Percentiles rank a stretch among this genome's conserved stretches.
phyloP scores from a whole-genome alignment of 2,113 vertebrate genomes.

The Ptilonorhynchus violaceus region DNA sequence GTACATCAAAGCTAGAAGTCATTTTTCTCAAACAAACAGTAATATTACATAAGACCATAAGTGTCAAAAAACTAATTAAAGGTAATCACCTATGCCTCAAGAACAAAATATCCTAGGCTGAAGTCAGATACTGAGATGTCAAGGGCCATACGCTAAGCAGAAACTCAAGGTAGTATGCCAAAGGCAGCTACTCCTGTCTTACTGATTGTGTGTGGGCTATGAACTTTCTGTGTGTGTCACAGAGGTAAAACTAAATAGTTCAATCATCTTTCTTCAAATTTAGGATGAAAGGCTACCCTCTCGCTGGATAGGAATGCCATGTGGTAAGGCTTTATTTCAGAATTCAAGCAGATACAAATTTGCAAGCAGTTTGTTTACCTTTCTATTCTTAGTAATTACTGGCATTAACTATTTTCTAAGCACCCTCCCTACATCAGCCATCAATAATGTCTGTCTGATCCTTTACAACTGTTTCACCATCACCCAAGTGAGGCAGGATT shows the following conservation, averaged over 20 bases:
- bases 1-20: neutral
- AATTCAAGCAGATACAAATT: neutral
- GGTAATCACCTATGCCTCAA: neutral
- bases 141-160: neutral
- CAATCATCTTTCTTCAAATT: neutral
- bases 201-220: neutral
- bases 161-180: neutral
- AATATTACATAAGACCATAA: neutral
- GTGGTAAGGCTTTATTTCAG: neutral
- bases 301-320: neutral
- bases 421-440: neutral
- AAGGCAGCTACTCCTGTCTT: constrained; percentile 27
- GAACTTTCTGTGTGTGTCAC: neutral
- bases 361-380: constrained; percentile 25
- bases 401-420: neutral
- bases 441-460: constrained; percentile 19
- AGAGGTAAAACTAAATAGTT: neutral
- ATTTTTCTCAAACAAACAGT: constrained; percentile 28
- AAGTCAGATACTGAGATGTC: neutral
- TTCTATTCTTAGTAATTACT: constrained; percentile 10
- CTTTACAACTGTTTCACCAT: constrained; percentile 20
- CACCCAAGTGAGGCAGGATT: constrained; percentile 1
- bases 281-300: neutral
- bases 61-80: constrained; percentile 31
- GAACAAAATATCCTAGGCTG: neutral